Evolutionary conservation across 1,140 invertebrate species (phyloP).

Genomic region (Prorops nasuta): DNA sequence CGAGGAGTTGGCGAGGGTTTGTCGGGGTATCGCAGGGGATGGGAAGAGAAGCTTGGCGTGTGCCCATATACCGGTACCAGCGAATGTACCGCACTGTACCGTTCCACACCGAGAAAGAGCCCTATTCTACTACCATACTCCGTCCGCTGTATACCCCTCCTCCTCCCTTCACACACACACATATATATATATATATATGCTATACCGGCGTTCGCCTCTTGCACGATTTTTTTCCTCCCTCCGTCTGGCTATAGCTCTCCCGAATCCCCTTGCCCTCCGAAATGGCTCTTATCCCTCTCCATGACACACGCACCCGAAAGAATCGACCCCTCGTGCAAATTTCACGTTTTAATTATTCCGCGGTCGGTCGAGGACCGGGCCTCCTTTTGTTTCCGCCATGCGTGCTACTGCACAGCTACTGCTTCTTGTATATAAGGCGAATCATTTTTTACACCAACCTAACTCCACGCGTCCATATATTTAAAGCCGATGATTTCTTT

Average conservation of each 20-base stretch:
- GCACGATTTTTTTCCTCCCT: slow-evolving; percentile 11
- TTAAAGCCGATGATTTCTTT: too few relatives aligned
- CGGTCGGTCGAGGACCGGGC: too few relatives aligned
- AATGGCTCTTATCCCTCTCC: too few relatives aligned
- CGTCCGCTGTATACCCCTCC: background rate
- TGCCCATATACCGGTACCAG: slow-evolving; percentile 29
- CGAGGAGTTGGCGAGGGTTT: background rate
- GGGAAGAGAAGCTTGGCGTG: slow-evolving; percentile 26
- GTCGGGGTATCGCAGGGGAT: slow-evolving; percentile 10
- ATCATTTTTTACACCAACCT: too few relatives aligned
- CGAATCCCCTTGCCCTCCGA: too few relatives aligned
- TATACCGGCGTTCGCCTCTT: slow-evolving; percentile 25
- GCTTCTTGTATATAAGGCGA: too few relatives aligned
- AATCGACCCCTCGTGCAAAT: slow-evolving; percentile 33
- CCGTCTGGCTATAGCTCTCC: slow-evolving; percentile 15
- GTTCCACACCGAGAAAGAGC: slow-evolving; percentile 27
- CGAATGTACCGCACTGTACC: slow-evolving; percentile 29
- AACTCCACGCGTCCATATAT: too few relatives aligned
- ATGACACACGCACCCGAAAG: slow-evolving; percentile 27
- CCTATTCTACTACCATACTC: too few relatives aligned
- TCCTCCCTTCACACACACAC: slow-evolving; percentile 18
- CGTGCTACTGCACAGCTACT: too few relatives aligned
- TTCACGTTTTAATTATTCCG: slow-evolving; percentile 46
- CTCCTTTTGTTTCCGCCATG: too few relatives aligned
- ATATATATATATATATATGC: too few relatives aligned